phyloP scores from a whole-genome alignment of 2,888 invertebrate species.

The Drosophila yooni region DNA sequence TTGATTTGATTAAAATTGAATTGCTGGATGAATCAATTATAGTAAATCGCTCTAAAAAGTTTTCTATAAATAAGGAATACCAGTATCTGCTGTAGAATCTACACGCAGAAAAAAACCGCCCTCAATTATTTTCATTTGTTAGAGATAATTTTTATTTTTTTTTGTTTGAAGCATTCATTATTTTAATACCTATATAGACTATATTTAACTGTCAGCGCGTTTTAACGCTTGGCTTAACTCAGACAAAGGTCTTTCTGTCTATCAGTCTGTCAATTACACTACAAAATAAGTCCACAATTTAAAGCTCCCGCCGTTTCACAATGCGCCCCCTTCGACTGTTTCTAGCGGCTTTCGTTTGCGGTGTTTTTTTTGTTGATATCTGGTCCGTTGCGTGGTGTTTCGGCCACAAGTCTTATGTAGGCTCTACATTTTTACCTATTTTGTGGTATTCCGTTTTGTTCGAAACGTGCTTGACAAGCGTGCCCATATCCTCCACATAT shows the following conservation, averaged over 20 bases:
- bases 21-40: background rate
- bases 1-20: background rate
- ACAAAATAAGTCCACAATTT: slow-evolving; percentile 24
- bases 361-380: slow-evolving; percentile 25
- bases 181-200: background rate
- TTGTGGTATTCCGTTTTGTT: slow-evolving; percentile 29
- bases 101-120: background rate
- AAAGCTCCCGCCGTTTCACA: slow-evolving; percentile 32
- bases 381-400: slow-evolving; percentile 38
- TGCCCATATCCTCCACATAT: slow-evolving; percentile 37
- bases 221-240: slow-evolving; percentile 68
- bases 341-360: slow-evolving; percentile 1
- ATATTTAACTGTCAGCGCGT: slow-evolving; percentile 33
- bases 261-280: slow-evolving; percentile 32
- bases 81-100: background rate
- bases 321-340: slow-evolving; percentile 20
- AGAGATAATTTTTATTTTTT: background rate
- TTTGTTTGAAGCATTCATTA: background rate
- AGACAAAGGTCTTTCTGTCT: slow-evolving; percentile 25
- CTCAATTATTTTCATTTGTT: background rate
- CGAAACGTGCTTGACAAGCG: slow-evolving; percentile 77
- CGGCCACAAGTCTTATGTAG: slow-evolving; percentile 41
- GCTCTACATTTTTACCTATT: slow-evolving; percentile 43
- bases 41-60: background rate
- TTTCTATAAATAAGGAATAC: background rate